These are phyloP conservation scores for Bacillus rossius DNA, from an alignment of 1,140 invertebrate species.

Conservation along the genomic window DNA sequence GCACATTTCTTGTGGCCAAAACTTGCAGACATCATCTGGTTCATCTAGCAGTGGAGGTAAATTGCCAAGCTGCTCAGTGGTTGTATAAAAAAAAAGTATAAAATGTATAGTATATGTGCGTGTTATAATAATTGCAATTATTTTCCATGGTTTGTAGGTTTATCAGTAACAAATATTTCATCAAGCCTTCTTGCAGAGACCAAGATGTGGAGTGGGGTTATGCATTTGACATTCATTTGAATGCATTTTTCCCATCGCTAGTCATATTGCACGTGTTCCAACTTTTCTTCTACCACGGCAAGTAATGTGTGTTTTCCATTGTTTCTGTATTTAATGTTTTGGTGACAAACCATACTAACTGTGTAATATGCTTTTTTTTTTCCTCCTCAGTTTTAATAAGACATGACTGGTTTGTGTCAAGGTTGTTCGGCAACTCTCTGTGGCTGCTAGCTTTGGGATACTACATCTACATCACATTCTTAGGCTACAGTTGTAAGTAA, in stretches of 20 bases:
- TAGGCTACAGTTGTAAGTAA: constrained; percentile 92
- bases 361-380: constrained; percentile 17
- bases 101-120: too few species aligned
- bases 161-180: constrained; percentile 82
- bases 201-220: constrained; percentile 98
- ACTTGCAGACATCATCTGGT: too few species aligned
- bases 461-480: constrained; percentile 96
- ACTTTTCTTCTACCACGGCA: constrained; percentile 83
- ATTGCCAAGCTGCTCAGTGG: too few species aligned
- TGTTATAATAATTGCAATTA: too few species aligned
- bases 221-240: constrained; percentile 97
- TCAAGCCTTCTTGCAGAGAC: constrained; percentile 53
- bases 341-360: not conserved
- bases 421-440: constrained; percentile 87
- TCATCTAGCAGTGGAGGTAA: too few species aligned
- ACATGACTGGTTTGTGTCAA: constrained; percentile 66
- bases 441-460: constrained; percentile 90
- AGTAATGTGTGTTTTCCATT: constrained; percentile 31
- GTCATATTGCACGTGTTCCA: constrained; percentile 92
- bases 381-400: constrained; percentile 65
- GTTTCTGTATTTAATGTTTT: not conserved
- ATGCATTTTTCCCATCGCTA: constrained; percentile 95
- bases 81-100: too few species aligned
- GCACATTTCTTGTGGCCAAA: too few species aligned
- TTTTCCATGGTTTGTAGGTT: constrained; percentile 56